Evolutionary conservation across 2,113 vertebrate genomes (phyloP).

Genomic region (Nothoprocta pentlandii): DNA sequence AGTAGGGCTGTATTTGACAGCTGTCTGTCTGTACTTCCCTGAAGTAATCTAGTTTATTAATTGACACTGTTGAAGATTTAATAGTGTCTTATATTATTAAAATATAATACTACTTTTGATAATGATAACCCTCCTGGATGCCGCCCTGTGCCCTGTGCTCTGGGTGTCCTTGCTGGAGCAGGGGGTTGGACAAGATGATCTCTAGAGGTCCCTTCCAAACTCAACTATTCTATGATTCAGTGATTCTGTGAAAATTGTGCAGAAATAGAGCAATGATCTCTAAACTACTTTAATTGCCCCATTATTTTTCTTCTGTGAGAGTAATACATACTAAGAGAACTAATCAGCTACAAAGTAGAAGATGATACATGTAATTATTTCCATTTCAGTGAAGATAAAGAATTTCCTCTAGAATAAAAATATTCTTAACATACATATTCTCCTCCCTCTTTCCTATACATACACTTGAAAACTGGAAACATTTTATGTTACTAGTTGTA

Average conservation of each 20-base stretch:
- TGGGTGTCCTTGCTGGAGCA: too few relatives aligned
- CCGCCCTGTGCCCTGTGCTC: too few relatives aligned
- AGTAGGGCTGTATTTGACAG: not conserved
- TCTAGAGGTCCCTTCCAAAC: too few relatives aligned
- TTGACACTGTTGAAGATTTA: not conserved
- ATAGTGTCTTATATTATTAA: not conserved
- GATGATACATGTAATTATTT: not conserved
- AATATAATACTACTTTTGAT: not conserved
- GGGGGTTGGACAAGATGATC: too few relatives aligned
- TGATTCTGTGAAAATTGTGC: too few relatives aligned
- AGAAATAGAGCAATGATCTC: not conserved
- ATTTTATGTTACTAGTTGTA: not conserved
- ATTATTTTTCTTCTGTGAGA: not conserved
- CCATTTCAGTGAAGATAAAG: not conserved
- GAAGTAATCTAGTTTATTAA: not conserved
- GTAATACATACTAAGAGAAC: not conserved
- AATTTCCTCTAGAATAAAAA: not conserved
- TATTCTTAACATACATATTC: rapidly evolving
- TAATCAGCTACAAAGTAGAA: not conserved
- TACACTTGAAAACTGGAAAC: not conserved
- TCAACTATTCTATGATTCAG: too few relatives aligned
- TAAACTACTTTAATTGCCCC: not conserved
- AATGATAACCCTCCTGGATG: not conserved
- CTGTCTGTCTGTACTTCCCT: not conserved
- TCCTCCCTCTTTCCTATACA: not conserved